Conservation (phyloP, 1,140 invertebrate species). For the Bombus huntii region DNA sequence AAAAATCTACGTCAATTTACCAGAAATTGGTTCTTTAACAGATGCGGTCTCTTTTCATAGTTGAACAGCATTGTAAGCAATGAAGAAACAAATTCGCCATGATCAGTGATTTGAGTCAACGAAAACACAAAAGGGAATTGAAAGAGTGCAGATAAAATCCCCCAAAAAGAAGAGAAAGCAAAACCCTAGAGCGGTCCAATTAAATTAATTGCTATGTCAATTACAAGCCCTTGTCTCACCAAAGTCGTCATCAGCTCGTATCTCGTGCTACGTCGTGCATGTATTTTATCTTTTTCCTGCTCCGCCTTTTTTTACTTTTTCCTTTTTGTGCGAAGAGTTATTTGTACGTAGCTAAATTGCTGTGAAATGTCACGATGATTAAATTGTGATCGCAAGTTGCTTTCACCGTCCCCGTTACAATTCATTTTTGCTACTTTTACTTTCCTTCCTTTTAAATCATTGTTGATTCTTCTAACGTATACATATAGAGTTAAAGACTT, state of each 20-base stretch:
- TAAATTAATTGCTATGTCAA: slow-evolving; percentile 49
- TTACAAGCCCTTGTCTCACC: slow-evolving; percentile 20
- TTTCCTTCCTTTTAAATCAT: not conserved
- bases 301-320: too few relatives aligned
- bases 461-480: not conserved
- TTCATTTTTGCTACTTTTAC: not conserved
- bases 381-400: not conserved
- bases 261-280: not conserved
- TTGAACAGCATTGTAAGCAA: not conserved
- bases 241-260: slow-evolving; percentile 3
- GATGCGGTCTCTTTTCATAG: too few relatives aligned
- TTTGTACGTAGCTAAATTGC: slow-evolving; percentile 28
- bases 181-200: slow-evolving; percentile 21
- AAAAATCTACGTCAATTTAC: not conserved
- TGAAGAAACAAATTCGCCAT: not conserved
- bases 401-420: not conserved
- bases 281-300: not conserved
- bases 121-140: not conserved
- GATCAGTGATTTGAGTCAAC: slow-evolving; percentile 1
- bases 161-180: not conserved
- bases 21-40: not conserved
- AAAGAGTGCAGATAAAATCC: not conserved
- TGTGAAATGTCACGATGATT: slow-evolving; percentile 15
- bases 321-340: not conserved
- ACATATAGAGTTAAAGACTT: too few relatives aligned